phyloP scores from a whole-genome alignment of 2,113 vertebrate species.

The Taurulus bubalis region DNA sequence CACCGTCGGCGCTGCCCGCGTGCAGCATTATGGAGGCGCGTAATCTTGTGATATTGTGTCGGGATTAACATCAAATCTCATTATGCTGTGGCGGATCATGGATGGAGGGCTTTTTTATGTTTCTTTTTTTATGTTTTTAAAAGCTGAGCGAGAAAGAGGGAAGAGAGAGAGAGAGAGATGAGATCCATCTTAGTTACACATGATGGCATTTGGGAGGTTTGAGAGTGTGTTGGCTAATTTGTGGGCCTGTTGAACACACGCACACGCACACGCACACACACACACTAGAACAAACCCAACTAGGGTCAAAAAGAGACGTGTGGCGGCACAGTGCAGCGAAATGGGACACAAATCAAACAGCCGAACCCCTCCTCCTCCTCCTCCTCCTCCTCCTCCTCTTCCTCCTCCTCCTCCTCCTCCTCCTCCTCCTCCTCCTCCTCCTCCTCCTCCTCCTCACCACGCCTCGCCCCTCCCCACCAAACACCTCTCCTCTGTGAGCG shows the following conservation, averaged over 20 bases:
- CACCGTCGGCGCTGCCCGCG: constrained; percentile 43
- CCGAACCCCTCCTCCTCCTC: not conserved
- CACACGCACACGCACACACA: not conserved
- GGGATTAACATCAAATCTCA: constrained; percentile 82
- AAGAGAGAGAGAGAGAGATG: constrained; percentile 28
- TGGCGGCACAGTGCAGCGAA: constrained; percentile 3
- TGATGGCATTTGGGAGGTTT: constrained; percentile 39
- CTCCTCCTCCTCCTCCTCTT: not conserved
- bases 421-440: no score
- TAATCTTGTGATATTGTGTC: constrained; percentile 82
- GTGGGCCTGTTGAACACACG: constrained; percentile 28
- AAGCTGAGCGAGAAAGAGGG: not conserved
- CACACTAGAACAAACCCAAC: not conserved
- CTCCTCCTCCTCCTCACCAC: not conserved
- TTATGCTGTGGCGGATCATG: constrained; percentile 62
- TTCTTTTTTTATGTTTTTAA: constrained; percentile 27
- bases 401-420: constrained; percentile 1
- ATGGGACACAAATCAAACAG: constrained; percentile 47
- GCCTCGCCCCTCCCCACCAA: constrained; percentile 19
- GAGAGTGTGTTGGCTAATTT: constrained; percentile 34
- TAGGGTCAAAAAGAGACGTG: constrained; percentile 34
- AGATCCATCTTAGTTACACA: constrained; percentile 75
- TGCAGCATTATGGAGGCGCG: constrained; percentile 50
- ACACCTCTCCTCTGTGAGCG: constrained; percentile 34
- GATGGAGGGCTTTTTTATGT: not conserved